Evolutionary conservation across 2,888 invertebrate species (phyloP), one percentile per base, ranked within the genome.

Genomic region (Frankliniella intonsa): DNA sequence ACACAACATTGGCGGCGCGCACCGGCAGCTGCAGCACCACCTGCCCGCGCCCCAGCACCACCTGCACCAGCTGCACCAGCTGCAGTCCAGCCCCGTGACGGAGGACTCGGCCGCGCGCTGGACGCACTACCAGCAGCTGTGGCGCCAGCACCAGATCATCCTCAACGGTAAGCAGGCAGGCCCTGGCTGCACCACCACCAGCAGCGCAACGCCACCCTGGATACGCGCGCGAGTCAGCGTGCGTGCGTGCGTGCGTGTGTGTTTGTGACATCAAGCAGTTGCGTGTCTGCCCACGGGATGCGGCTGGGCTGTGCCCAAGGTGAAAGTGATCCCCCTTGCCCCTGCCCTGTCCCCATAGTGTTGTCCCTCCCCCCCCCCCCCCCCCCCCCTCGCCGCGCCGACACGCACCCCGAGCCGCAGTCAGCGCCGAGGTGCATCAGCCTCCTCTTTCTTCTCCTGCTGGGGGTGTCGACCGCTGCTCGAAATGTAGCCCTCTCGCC

Each of bases 101-200:
- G 83, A 12, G 25, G 86, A 85, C 83, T 85, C 87, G 25, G 88
- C 88, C 82, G 86, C 88, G 25, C 84, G 91, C 83, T 94, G 93
- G 93, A 91, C 91, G 85, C 94, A 94, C 89, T 94, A 94, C 88
- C 91, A 92, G 86, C 94, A 94, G 88, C 91, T 94, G 85, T 94
- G 94, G 94, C 90, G 94, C 86, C 94, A 94, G 88, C 89, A 94
- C 88, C 83, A 83, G 50, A 93, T 93, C 87, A 93, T 93, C 88
- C 92, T 93, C 89, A 93, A 93, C 89, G 93, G 93, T 93, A 92
- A 90, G 91, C 22, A 17, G 62, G 8, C 12, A 0, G 62, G 9
- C 22, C 69, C 69, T 3, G 3, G n/a, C 69, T 10, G 9, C 69
- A 10, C 65, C 65, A 22, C 19, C 22, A n/a, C 10, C 69, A 76